Percentiles rank a stretch among this genome's conserved stretches.
Evolutionary conservation across 2,888 invertebrate species (phyloP).

Genomic region (Eledone cirrhosa): DNA sequence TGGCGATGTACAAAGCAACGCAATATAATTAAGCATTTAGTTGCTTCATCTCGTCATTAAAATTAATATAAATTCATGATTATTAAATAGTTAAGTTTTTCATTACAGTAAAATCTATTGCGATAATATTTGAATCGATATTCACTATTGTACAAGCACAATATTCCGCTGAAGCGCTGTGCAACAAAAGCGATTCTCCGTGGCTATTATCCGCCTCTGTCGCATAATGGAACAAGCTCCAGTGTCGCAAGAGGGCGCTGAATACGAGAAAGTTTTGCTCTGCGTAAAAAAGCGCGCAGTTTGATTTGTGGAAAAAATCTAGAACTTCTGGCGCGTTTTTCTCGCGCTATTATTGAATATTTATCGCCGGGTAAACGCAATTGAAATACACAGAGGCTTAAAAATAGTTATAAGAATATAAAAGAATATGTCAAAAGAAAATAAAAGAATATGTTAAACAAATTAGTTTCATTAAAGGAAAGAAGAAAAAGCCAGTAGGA

Average conservation of each 20-base stretch:
- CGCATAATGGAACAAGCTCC: constrained; percentile 20
- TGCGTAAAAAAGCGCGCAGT: constrained; percentile 24
- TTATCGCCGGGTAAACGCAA: not conserved
- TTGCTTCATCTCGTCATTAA: not conserved
- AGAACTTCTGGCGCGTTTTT: not conserved
- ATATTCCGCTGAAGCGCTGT: constrained; percentile 15
- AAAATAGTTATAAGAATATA: not conserved
- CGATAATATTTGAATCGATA: not conserved
- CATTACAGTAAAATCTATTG: not conserved
- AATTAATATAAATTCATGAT: constrained; percentile 15
- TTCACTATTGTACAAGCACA: not conserved
- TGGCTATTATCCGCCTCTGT: constrained; percentile 19
- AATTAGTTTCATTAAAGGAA: constrained; percentile 26
- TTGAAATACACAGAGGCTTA: not conserved
- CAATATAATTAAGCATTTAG: too few species aligned
- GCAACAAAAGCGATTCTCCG: constrained; percentile 17
- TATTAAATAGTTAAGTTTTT: constrained; percentile 6
- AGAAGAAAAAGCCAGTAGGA: not conserved
- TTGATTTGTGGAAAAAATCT: constrained; percentile 14
- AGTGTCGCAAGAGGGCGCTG: constrained; percentile 26
- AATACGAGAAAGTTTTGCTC: constrained; percentile 19
- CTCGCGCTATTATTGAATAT: constrained; percentile 11
- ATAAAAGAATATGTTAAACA: not conserved
- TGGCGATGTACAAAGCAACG: too few species aligned
- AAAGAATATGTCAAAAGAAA: not conserved